Evolutionary conservation across 1,140 invertebrate species (phyloP).

Genomic region (Homarus americanus): DNA sequence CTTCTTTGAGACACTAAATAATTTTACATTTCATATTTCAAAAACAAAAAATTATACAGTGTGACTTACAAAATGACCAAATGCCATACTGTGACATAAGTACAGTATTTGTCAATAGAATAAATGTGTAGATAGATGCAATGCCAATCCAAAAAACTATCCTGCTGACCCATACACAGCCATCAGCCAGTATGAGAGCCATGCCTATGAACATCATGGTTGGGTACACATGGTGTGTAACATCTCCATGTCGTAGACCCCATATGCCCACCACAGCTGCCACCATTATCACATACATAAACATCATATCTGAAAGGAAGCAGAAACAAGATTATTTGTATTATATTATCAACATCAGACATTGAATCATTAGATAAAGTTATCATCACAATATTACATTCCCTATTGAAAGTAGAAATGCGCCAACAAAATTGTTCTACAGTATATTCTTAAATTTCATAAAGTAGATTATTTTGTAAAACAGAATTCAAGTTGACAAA

Average conservation of each 20-base stretch:
- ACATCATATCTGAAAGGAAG: slow-evolving; percentile 60
- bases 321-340: background rate
- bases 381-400: no score
- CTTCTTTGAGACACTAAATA: no score
- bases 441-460: no score
- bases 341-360: no score
- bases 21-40: no score
- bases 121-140: background rate
- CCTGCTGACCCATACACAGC: slow-evolving; percentile 21
- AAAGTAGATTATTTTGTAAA: no score
- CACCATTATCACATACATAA: slow-evolving; percentile 59
- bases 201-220: slow-evolving; percentile 12
- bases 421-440: no score
- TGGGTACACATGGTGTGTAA: slow-evolving; percentile 52
- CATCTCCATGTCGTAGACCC: slow-evolving; percentile 49
- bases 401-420: no score
- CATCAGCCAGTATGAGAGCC: slow-evolving; percentile 40
- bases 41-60: background rate
- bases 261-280: slow-evolving; percentile 38
- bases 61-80: slow-evolving; percentile 64
- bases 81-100: slow-evolving; percentile 39
- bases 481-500: no score
- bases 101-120: slow-evolving; percentile 36
- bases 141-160: slow-evolving; percentile 23
- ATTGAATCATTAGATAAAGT: no score